Evolutionary conservation across 37 sponge, comb jelly and placozoan genomes (phyloP), one percentile per base, ranked within the genome.

Genomic region (Beroe ovata): DNA sequence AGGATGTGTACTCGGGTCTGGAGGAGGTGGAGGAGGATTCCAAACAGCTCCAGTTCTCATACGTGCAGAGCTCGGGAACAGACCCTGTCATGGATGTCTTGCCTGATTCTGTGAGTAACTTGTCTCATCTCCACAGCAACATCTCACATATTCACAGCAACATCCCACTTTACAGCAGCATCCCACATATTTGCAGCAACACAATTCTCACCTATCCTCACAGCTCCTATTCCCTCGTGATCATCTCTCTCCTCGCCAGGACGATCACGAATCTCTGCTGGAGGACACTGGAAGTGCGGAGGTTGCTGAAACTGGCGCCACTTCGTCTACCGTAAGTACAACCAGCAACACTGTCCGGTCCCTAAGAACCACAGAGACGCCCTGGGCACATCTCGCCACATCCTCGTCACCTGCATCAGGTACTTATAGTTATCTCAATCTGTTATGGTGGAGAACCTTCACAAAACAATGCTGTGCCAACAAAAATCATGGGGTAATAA

Each of bases 1-100:
- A 77, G 21, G 84, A 77, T 40, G 84, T 42, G 22, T 39, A 77
- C 22, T 39, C 42, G 26, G 84, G 84, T n/a, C 3, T 42, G 28
- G 84, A 77, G 54, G 84, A 77, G 21, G 41, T 42, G 1, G 84
- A 77, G 84, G 84, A 77, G 28, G 84, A 77, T 16, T 39, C 42
- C 23, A 42, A 41, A 40, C 84, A 77, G 22, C 84, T 77, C 33
- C 84, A 77, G 33, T 77, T 77, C 54, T 77, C 84, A 11, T 77
- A 36, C 54, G 84, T 77, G 2, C 84, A 77, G 38, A 28, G 29
- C 33, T 77, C 84, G 20, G 84, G 54, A 23, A 77, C 54, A 42
- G 54, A 77, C 16, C 69, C 69, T 40, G 54, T 77, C 3, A 30
- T 42, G 47, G 84, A 77, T 39, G 33, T 39, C 54, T 23, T 77